Evolutionary conservation across 2,888 invertebrate species (phyloP).

Genomic region (Pyrocoelia pectoralis): DNA sequence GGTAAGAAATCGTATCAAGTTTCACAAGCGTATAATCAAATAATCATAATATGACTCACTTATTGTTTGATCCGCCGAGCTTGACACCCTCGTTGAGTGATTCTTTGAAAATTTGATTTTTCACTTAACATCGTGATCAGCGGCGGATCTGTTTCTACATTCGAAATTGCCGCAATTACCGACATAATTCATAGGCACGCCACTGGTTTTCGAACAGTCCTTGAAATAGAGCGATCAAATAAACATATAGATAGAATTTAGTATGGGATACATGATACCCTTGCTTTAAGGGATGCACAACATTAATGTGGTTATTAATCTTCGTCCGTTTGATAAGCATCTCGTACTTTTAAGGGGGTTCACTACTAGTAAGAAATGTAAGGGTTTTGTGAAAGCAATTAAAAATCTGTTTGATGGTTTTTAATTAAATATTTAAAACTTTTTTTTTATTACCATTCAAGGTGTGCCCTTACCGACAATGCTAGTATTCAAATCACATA

Average conservation of each 20-base stretch:
- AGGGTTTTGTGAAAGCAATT: neutral
- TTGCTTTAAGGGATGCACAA: conserved; percentile 32
- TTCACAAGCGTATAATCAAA: conserved; percentile 42
- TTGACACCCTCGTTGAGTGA: conserved; percentile 44
- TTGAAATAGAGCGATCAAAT: conserved; percentile 29
- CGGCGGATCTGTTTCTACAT: neutral
- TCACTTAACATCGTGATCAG: conserved; percentile 2
- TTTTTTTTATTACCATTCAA: neutral
- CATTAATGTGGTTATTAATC: conserved; percentile 35
- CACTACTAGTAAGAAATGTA: neutral
- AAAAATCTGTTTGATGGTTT: conserved; percentile 12
- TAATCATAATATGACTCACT: conserved; percentile 46
- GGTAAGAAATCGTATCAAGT: conserved; percentile 5
- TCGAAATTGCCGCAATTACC: neutral
- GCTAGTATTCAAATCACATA: conserved; percentile 11
- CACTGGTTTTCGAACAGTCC: conserved; percentile 16
- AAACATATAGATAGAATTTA: conserved; percentile 25
- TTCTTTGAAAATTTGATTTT: conserved; percentile 13
- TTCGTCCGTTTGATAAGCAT: conserved; percentile 26
- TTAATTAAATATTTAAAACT: conserved; percentile 11
- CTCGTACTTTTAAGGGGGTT: conserved; percentile 14
- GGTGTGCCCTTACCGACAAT: neutral
- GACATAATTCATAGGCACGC: conserved; percentile 4
- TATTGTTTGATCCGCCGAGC: conserved; percentile 49
- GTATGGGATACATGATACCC: conserved; percentile 31